Evolutionary conservation across 2,797 vertebrate genomes (phyloP), one percentile per base, ranked within the genome.

Genomic region (Staurois parvus): DNA sequence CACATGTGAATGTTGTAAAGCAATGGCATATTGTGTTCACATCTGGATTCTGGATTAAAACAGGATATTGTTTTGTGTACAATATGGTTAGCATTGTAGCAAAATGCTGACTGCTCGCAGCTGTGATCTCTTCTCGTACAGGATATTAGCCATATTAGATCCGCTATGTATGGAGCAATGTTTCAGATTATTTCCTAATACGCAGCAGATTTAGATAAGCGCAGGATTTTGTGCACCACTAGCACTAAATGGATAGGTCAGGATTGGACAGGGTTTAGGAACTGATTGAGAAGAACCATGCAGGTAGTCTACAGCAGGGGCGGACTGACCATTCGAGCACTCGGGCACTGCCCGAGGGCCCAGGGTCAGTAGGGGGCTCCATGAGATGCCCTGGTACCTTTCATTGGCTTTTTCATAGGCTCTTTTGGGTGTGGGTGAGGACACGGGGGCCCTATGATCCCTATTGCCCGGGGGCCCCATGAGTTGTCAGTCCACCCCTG

Each of bases 1-100:
- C 30, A 62, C 13, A n/a, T 81, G 8, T 69, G 77, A 26, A 79
- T 28, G 17, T 64, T 81, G 30, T 32, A 32, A 62, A 74, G 73
- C 70, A 10, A 1, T 13, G 70, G 80, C 70, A 66, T 74, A 82
- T 73, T 75, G 81, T 83, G 21, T 26, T 21, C 80, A 82, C 70
- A 78, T 72, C 64, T 84, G 83, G 67, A 64, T 84, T 77, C 48
- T 78, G 67, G 74, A 84, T 78, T 68, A 78, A 30, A 26, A 75
- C 74, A 28, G 83, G 74, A 83, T 83, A 74, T 67, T 83, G 70
- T 75, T 6, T 26, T 68, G 72, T 75, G 19, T 82, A 74, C 70
- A 64, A 81, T 74, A 48, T 67, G 72, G 45, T 26, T 48, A 62
- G 62, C 64, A 72, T 81, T 76, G 56, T 26, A 29, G 72, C 52